Conservation (phyloP, 2,888 invertebrate genomes). For the Heliconius hortense region DNA sequence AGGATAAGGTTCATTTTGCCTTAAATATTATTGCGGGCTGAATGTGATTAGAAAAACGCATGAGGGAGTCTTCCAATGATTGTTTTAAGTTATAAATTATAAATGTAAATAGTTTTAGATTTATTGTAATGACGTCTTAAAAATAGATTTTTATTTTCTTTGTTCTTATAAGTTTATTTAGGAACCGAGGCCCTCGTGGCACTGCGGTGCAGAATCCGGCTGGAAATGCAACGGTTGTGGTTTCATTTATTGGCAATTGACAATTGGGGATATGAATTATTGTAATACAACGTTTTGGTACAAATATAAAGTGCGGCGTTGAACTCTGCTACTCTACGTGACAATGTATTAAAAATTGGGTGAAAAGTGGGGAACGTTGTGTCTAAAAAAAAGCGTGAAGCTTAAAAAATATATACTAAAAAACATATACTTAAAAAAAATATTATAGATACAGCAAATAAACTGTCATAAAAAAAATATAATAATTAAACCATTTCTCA, state of each 20-base stretch:
- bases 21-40: conserved; percentile 24
- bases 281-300: neutral
- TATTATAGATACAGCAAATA: too few species aligned
- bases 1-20: conserved; percentile 22
- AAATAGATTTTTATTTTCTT: neutral
- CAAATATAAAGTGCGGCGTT: neutral
- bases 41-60: conserved; percentile 35
- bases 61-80: conserved; percentile 9
- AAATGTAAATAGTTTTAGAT: conserved; percentile 11
- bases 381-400: too few species aligned
- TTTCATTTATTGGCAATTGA: neutral
- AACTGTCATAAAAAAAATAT: neutral
- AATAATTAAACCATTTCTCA: neutral
- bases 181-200: neutral
- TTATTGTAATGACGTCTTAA: conserved; percentile 13
- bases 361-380: neutral
- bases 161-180: neutral
- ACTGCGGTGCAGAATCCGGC: neutral
- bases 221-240: neutral
- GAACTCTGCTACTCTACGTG: neutral
- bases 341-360: neutral
- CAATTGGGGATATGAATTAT: neutral
- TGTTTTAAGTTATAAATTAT: conserved; percentile 22
- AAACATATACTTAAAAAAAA: neutral
- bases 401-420: too few species aligned